A percentile compares a stretch with the other conserved stretches of the same genome.
These are phyloP conservation scores for Heterohyrax brucei DNA, from an alignment of 2,797 vertebrate species.

Conservation along the genomic window DNA sequence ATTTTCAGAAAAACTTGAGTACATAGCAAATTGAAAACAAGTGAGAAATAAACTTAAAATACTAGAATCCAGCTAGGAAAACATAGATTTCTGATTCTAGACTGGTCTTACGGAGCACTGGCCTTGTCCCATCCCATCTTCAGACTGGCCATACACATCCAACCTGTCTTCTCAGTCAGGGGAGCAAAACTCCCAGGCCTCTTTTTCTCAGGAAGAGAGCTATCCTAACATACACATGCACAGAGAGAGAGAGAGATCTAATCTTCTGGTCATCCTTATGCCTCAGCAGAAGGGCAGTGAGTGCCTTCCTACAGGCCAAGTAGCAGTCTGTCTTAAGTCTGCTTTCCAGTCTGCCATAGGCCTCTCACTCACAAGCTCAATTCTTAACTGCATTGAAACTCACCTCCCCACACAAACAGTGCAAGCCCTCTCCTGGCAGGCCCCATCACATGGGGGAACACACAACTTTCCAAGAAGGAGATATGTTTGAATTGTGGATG, in stretches of 20 bases:
- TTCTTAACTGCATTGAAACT: neutral
- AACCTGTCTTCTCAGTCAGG: neutral
- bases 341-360: neutral
- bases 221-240: neutral
- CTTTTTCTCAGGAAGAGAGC: neutral
- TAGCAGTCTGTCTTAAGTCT: neutral
- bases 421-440: neutral
- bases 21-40: conserved; percentile 62
- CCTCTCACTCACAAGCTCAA: neutral
- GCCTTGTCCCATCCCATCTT: neutral
- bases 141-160: neutral
- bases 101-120: neutral
- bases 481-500: neutral
- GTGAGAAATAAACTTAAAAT: conserved; percentile 62
- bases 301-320: neutral
- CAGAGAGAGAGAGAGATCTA: neutral
- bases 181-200: neutral
- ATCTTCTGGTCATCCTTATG: neutral
- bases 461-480: neutral
- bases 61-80: conserved; percentile 17
- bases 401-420: neutral
- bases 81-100: neutral
- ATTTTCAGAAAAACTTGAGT: conserved; percentile 57
- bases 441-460: neutral
- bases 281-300: neutral